Percentiles rank a stretch among this genome's conserved stretches.
Conservation (phyloP, 2,797 vertebrate species). For the Galagoides demidoff region DNA sequence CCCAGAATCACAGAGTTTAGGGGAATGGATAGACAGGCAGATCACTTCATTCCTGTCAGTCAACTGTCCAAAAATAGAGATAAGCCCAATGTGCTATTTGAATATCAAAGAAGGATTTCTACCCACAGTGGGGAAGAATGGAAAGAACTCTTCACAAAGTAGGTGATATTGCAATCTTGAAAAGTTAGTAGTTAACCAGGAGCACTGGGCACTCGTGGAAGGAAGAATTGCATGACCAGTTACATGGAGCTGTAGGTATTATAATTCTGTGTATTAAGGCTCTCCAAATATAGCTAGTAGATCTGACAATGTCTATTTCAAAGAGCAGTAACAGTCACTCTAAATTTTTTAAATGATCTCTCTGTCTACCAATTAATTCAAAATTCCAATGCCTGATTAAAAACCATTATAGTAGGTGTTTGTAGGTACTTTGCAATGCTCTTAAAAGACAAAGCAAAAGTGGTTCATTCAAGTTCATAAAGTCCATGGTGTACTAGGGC, state of each 20-base stretch:
- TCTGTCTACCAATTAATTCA: not conserved
- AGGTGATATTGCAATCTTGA: not conserved
- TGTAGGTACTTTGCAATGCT: not conserved
- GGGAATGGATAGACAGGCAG: not conserved
- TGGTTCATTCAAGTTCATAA: not conserved
- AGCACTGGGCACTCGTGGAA: not conserved
- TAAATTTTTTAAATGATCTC: not conserved
- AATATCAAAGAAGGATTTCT: not conserved
- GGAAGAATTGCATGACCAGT: not conserved
- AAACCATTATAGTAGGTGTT: not conserved
- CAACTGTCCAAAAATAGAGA: conserved; percentile 23
- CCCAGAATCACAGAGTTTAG: not conserved
- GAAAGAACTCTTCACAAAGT: not conserved
- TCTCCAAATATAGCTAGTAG: not conserved
- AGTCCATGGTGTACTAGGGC: not conserved
- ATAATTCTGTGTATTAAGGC: not conserved
- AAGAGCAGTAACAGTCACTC: not conserved
- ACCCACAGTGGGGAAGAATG: not conserved
- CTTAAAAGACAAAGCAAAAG: not conserved
- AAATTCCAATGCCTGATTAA: not conserved
- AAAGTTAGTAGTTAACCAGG: not conserved
- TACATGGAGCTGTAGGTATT: not conserved
- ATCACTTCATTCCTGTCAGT: not conserved
- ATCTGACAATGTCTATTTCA: not conserved
- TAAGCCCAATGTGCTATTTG: not conserved